Evolutionary conservation across 2,113 vertebrate genomes (phyloP).

Genomic region (Melanerpes aurifrons): DNA sequence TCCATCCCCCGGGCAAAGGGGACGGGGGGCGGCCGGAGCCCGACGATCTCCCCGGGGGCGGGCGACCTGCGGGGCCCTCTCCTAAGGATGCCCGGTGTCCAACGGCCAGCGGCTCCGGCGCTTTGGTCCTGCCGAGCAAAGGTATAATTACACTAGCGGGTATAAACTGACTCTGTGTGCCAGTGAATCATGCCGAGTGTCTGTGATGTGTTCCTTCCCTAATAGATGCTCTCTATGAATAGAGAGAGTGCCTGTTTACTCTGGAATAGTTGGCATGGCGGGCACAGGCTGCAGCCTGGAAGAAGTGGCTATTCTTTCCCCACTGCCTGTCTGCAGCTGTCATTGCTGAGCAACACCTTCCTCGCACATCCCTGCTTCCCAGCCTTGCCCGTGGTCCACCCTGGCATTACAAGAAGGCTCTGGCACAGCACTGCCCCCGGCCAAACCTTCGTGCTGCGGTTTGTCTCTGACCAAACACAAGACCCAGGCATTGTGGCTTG

Average conservation of each 20-base stretch:
- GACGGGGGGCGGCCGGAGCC: neutral
- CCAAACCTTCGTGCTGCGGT: neutral
- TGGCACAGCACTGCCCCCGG: neutral
- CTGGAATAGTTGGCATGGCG: constrained; percentile 16
- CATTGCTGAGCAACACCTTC: constrained; percentile 27
- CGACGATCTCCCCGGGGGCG: neutral
- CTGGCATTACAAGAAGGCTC: neutral
- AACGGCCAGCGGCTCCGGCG: neutral
- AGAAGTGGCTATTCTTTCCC: constrained; percentile 58
- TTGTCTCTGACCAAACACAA: neutral
- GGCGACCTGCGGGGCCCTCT: neutral
- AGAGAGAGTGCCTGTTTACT: constrained; percentile 49
- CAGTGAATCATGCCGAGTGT: constrained; percentile 65
- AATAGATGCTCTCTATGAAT: constrained; percentile 72
- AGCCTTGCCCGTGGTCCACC: neutral
- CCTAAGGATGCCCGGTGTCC: neutral
- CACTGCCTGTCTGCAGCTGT: constrained; percentile 49
- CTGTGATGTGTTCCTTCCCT: constrained; percentile 65
- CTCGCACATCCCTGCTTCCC: constrained; percentile 10
- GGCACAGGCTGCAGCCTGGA: constrained; percentile 39
- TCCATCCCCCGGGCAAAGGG: neutral
- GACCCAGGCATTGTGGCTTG: neutral
- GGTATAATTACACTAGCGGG: constrained; percentile 8
- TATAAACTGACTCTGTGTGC: constrained; percentile 59
- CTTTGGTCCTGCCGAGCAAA: constrained; percentile 35